A percentile compares a stretch with the other conserved stretches of the same genome.
Evolutionary conservation across 1,140 invertebrate species (phyloP).

Genomic region (Ctenoplectra terminalis): DNA sequence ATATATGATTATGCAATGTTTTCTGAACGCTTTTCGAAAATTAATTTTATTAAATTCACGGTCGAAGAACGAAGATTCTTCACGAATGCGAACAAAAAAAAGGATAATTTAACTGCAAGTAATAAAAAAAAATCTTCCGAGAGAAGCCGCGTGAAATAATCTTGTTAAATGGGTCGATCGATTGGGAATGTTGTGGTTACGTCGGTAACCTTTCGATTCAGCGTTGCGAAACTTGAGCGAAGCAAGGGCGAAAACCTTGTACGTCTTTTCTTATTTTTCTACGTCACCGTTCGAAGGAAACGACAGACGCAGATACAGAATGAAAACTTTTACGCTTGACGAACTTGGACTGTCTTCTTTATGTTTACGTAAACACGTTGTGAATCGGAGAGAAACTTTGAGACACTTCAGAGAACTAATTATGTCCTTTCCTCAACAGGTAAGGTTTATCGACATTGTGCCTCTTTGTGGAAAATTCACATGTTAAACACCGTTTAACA

Average conservation of each 20-base stretch:
- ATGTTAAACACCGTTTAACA: not conserved
- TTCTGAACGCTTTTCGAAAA: no score
- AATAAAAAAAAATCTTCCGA: constrained; percentile 21
- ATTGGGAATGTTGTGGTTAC: constrained; percentile 33
- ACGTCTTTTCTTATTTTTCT: not conserved
- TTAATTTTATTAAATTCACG: no score
- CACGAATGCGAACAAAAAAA: not conserved
- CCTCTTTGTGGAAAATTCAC: no score
- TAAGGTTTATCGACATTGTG: not conserved
- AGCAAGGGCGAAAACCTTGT: no score
- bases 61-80: no score
- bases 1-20: no score
- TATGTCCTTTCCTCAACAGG: not conserved
- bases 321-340: not conserved
- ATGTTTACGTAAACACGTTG: not conserved
- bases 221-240: not conserved
- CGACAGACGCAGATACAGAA: not conserved
- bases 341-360: not conserved
- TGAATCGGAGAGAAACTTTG: not conserved
- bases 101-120: not conserved
- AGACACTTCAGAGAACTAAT: not conserved
- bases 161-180: constrained; percentile 48
- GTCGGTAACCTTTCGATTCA: not conserved
- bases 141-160: constrained; percentile 46
- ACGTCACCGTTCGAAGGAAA: no score